Conservation (phyloP, 2,888 invertebrate species). For the Ophraella communa region DNA sequence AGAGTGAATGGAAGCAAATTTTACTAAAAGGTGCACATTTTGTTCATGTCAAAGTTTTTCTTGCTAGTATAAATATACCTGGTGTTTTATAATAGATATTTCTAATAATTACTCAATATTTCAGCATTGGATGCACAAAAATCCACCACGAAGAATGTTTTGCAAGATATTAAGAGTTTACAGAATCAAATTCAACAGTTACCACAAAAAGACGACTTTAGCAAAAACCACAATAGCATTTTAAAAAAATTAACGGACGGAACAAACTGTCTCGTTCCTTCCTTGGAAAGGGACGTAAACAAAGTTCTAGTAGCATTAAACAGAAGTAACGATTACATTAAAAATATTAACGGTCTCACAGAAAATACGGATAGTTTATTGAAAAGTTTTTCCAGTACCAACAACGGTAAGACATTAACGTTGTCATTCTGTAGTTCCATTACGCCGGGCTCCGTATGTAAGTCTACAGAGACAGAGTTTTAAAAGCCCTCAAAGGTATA, state of each 20-base stretch:
- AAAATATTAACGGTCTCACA: conserved; percentile 47
- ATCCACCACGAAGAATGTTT: conserved; percentile 45
- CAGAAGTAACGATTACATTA: conserved; percentile 45
- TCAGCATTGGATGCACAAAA: conserved; percentile 52
- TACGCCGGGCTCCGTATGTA: too few species aligned
- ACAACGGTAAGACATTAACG: conserved; percentile 48
- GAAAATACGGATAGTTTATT: conserved; percentile 67
- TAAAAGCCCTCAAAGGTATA: too few species aligned
- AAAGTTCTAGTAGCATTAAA: conserved; percentile 39
- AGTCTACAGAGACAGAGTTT: too few species aligned
- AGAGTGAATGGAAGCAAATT: conserved; percentile 53
- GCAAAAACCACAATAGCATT: conserved; percentile 58
- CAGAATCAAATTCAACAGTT: conserved; percentile 51
- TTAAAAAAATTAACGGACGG: conserved; percentile 60
- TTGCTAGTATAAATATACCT: background rate
- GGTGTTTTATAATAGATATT: background rate
- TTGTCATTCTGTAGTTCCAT: background rate
- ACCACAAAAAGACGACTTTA: conserved; percentile 60
- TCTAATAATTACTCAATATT: conserved; percentile 23
- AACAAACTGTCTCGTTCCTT: background rate
- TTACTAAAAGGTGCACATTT: conserved; percentile 53
- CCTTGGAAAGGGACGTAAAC: background rate
- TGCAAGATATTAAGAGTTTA: conserved; percentile 49
- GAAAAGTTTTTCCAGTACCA: conserved; percentile 58
- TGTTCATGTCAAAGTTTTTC: background rate